Base-by-base conservation (phyloP, 1,140 invertebrate genomes). In the Drosophila asahinai region DNA sequence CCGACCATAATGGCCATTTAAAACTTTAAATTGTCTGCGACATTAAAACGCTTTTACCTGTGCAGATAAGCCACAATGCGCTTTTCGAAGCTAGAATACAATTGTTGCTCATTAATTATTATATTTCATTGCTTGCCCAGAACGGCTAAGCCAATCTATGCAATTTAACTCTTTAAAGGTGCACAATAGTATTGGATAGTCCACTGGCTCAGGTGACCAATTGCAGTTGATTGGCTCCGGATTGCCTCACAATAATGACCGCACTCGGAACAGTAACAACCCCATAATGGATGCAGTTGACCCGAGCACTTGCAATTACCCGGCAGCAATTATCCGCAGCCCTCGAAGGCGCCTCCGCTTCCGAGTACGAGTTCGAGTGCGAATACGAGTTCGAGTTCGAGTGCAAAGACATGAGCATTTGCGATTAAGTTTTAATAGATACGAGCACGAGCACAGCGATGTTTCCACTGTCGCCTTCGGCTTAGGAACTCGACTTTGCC, bases 361-460 rank as follows among this genome's bases (percentile, higher is more conserved):
- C 19, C 36, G 33, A 36, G 33, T 36, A 3, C 36, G 14, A 55
- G 33, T 38, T 5, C 49, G 19, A 67, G 63, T 45, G 6, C 33
- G 30, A 33, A 11, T 33, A 12, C 36, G 17, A 55, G 33, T 38
- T 5, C 27, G 25, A 68, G 33, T 38, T 5, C 27, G 25, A 68
- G 33, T 38, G 14, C 33, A n/a, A 55, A 33, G 22, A n/a, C 54
- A 22, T n/a, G 36, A 19, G 54, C 1, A 3, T 40, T 57, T 57
- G 49, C 52, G 42, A 79, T 76, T 90, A 81, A 70, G 66, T 52
- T 84, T 79, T 76, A 90, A 81, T 87, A 66, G 73, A 81, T 79
- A 27, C 83, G 15, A 51, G 33, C 8, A 9, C 33, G 8, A 12
- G 33, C 11, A 36, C 40, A 30, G 17, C 45, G 51, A 60, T 61